Evolutionary conservation across 2,888 invertebrate species (phyloP).

Genomic region (Plagodis pulveraria): DNA sequence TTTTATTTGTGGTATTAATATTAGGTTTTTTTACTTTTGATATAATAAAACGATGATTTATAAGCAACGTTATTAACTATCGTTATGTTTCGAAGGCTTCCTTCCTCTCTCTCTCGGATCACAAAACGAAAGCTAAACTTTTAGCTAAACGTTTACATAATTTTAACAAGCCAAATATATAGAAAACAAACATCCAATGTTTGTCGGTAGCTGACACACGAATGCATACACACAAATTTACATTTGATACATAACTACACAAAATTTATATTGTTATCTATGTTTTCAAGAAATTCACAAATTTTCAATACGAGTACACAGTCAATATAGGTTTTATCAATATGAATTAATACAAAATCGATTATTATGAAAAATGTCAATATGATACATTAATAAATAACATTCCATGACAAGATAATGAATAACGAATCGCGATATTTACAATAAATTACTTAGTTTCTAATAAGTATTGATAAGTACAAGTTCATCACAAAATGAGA

Average conservation of each 20-base stretch:
- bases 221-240: slow-evolving; percentile 31
- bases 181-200: too few species aligned
- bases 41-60: too few species aligned
- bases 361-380: slow-evolving; percentile 44
- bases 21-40: too few species aligned
- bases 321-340: slow-evolving; percentile 1
- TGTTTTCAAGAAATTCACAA: slow-evolving; percentile 7
- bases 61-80: too few species aligned
- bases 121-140: too few species aligned
- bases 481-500: slow-evolving; percentile 19
- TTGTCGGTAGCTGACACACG: slow-evolving; percentile 21
- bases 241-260: too few species aligned
- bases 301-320: background rate
- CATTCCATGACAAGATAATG: slow-evolving; percentile 57
- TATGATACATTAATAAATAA: slow-evolving; percentile 64
- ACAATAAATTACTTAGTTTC: slow-evolving; percentile 64
- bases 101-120: too few species aligned
- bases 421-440: slow-evolving; percentile 43
- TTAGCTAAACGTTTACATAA: too few species aligned
- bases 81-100: too few species aligned
- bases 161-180: too few species aligned
- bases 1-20: too few species aligned
- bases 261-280: slow-evolving; percentile 19
- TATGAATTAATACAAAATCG: slow-evolving; percentile 18
- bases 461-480: slow-evolving; percentile 32